phyloP scores from a whole-genome alignment of 2,113 vertebrate genomes.

The Falcunculus frontatus region DNA sequence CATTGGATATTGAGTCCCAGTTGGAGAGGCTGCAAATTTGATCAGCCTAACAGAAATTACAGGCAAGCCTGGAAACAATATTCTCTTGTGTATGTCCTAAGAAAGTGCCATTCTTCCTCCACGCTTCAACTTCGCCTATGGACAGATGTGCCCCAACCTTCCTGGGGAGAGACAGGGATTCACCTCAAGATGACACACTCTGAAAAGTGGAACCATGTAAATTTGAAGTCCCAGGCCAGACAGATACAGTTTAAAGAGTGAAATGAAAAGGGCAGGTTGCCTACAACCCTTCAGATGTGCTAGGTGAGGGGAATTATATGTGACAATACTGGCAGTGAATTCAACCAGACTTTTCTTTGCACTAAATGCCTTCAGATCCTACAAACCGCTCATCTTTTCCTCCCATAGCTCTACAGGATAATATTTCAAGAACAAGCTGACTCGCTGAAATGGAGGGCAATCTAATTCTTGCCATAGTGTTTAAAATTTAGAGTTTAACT shows the following conservation, averaged over 20 bases:
- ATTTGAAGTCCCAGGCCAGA: not conserved
- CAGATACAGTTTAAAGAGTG: not conserved
- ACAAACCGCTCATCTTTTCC: not conserved
- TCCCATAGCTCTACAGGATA: not conserved
- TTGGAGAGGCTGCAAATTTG: constrained; percentile 57
- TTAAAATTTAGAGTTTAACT: not conserved
- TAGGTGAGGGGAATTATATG: fast-evolving
- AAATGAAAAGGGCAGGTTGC: not conserved
- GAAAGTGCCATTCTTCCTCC: constrained; percentile 12
- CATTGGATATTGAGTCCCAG: constrained; percentile 44
- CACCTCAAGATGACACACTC: not conserved
- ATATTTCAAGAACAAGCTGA: not conserved
- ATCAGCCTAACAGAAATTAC: constrained; percentile 55
- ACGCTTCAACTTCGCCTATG: fast-evolving
- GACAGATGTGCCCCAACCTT: not conserved
- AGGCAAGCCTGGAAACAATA: constrained; percentile 65
- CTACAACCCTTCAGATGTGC: not conserved
- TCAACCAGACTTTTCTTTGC: not conserved
- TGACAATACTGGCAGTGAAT: not conserved
- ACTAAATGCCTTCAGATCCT: not conserved
- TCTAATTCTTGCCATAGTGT: not conserved
- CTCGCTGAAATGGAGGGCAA: not conserved
- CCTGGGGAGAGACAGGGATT: not conserved
- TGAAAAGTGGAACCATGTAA: not conserved
- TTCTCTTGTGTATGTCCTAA: constrained; percentile 1